These are phyloP conservation scores for Epizoanthus scotinus DNA, from an alignment of 92 coral and sea anemone species.

Conservation along the genomic window DNA sequence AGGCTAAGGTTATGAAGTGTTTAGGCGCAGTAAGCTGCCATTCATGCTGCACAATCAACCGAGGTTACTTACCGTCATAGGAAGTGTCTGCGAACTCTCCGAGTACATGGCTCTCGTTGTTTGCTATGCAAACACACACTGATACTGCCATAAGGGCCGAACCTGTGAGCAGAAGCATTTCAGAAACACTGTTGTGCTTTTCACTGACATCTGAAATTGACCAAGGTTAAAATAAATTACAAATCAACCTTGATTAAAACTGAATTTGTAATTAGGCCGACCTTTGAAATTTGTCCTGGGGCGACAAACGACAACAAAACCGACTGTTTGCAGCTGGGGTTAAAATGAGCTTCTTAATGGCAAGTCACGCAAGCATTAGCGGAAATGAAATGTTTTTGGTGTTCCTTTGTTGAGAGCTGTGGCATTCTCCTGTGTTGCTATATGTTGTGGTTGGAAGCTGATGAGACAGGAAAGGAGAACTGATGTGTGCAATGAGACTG, in stretches of 20 bases:
- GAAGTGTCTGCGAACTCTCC: not conserved
- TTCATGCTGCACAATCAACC: no score
- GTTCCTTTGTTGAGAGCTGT: not conserved
- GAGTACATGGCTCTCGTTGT: not conserved
- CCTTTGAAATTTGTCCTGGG: conserved; percentile 22
- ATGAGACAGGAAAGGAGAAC: no score
- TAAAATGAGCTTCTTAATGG: not conserved
- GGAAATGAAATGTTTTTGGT: not conserved
- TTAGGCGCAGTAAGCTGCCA: no score
- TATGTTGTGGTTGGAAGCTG: no score
- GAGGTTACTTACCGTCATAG: not conserved
- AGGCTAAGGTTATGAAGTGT: no score
- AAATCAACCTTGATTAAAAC: not conserved
- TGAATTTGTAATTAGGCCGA: conserved; percentile 7
- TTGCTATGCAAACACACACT: not conserved
- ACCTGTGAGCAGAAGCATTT: conserved; percentile 24
- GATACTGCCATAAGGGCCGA: not conserved
- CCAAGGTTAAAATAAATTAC: not conserved
- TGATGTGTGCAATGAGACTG: no score
- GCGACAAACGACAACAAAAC: conserved; percentile 25
- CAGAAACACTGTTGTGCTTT: not conserved
- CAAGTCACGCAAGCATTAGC: not conserved
- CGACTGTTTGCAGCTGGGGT: conserved; percentile 6
- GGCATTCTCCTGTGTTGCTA: not conserved
- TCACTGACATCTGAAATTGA: not conserved